Percentiles rank a stretch among this genome's conserved stretches.
phyloP scores from a whole-genome alignment of 2,888 invertebrate genomes.

The Arctia plantaginis region DNA sequence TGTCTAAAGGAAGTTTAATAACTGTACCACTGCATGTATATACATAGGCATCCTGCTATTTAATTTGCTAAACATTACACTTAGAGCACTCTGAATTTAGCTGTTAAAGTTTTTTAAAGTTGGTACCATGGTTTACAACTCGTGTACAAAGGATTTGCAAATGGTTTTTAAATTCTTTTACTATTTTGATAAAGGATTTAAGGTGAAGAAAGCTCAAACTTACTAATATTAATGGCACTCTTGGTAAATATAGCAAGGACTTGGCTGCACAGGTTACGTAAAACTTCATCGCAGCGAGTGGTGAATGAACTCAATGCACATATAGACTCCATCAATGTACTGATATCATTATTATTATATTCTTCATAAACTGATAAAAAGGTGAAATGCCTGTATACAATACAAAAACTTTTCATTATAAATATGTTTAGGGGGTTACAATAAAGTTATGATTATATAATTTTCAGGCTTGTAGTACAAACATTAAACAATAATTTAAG shows the following conservation, averaged over 20 bases:
- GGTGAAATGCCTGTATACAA: conserved; percentile 81
- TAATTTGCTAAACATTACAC: not conserved
- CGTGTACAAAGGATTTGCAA: not conserved
- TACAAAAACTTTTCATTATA: conserved; percentile 40
- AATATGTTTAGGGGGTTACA: not conserved
- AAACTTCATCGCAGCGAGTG: conserved; percentile 90
- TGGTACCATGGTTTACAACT: no score
- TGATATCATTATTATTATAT: conserved; percentile 81
- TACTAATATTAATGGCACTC: conserved; percentile 79
- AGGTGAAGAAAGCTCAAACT: conserved; percentile 41
- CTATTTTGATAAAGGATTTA: no score
- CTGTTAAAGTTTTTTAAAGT: not conserved
- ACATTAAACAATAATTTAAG: no score
- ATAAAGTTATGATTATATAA: not conserved
- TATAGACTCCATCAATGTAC: conserved; percentile 86
- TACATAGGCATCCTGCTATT: not conserved
- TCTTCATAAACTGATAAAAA: conserved; percentile 90
- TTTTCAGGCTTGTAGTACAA: no score
- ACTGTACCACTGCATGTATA: not conserved
- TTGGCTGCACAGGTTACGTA: conserved; percentile 91
- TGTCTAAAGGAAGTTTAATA: not conserved
- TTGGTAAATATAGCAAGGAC: conserved; percentile 89
- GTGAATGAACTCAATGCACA: conserved; percentile 89
- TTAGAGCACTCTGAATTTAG: not conserved
- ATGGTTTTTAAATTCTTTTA: no score